Evolutionary conservation across 2,888 invertebrate species (phyloP), one percentile per base, ranked within the genome.

Genomic region (Drosophila birchii): DNA sequence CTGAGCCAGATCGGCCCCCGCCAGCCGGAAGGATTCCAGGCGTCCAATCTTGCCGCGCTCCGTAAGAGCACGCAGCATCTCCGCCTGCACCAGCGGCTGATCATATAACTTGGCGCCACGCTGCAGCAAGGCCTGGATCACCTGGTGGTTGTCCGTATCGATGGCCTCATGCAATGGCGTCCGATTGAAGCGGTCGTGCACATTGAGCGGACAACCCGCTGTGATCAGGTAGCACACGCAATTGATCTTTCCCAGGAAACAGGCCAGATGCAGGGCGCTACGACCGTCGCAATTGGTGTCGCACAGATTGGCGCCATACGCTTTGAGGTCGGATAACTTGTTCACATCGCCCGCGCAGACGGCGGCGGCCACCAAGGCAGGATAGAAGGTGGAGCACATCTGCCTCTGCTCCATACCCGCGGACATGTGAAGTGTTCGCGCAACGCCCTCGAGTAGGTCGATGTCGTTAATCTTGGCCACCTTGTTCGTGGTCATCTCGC

Each of bases 251-350:
- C 97, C 97, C 75, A 95, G 94, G 54, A 95, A 93, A 36, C 96
- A 95, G 0, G 98, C 97, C 66, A 96, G 94, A 86, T 98, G 98
- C 0, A 98, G 93, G 0, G 97, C 95, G 0, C 97, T 96, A 69
- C 96, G 94, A 12, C 95, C 94, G 90, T 97, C 97, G n/a, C 95
- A 95, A 89, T 97, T 96, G 8, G 94, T 93, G 1, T 94, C 94
- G 32, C 96, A 95, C 6, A 97, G 93, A 88, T 97, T 95, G 0
- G 96, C 96, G 0, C 97, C 97, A 92, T 94, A 94, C 9, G 86
- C 57, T 59, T 90, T 90, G 2, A 92, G 78, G n/a, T 69, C 93
- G 9, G 34, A 93, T 8, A 95, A 91, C 78, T 94, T 94, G 12
- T 90, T 88, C 1, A 94, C 87, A 80, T 95, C 94, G 1, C 93